Evolutionary conservation across 2,797 vertebrate species (phyloP).

Genomic region (Hydrophis major): DNA sequence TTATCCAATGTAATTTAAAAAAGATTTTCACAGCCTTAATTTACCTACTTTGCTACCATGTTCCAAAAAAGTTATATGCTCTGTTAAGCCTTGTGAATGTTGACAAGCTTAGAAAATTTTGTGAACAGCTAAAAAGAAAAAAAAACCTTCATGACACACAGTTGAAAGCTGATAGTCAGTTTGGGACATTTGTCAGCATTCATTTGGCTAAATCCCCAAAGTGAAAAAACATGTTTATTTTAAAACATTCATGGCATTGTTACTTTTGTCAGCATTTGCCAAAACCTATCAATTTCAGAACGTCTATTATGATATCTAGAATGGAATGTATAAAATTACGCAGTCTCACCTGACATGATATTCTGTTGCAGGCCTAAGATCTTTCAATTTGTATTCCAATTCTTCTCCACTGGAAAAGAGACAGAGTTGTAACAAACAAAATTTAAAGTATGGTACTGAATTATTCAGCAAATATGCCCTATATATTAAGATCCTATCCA

Average conservation of each 20-base stretch:
- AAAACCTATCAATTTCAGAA: neutral
- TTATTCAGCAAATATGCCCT: neutral
- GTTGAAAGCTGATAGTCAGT: neutral
- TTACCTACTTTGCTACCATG: neutral
- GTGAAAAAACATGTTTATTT: neutral
- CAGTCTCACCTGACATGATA: conserved; percentile 92
- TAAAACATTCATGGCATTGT: neutral
- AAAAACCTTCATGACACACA: neutral
- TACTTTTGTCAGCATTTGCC: neutral
- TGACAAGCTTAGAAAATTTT: neutral
- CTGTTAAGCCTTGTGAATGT: neutral
- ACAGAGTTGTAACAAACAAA: conserved; percentile 19
- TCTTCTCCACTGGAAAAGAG: conserved; percentile 87
- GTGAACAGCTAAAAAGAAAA: neutral
- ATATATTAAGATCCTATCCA: neutral
- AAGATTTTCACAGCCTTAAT: neutral
- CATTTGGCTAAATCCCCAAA: neutral
- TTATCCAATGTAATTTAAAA: neutral
- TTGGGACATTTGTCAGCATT: neutral
- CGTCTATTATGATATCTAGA: neutral
- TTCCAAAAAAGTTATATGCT: neutral
- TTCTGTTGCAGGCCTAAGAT: conserved; percentile 93
- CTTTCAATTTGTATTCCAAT: conserved; percentile 91
- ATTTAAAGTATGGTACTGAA: neutral
- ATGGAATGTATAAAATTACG: neutral